Base-by-base conservation (phyloP, 2,888 invertebrate genomes). In the Elmis aenea region DNA sequence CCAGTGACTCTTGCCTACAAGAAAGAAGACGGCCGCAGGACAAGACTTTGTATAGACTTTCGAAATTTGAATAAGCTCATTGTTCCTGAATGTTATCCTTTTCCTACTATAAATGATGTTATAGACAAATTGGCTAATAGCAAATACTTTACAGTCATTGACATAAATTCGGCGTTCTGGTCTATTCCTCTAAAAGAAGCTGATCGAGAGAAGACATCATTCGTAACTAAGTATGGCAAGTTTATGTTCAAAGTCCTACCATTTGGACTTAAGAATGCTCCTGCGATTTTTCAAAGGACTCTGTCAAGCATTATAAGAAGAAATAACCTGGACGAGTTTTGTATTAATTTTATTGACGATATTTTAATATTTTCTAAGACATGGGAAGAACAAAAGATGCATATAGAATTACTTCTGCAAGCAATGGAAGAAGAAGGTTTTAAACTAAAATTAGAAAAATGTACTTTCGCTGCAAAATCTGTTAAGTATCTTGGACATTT, bases 401-500 rank as follows among this genome's bases (percentile, higher is more conserved):
- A 28, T 18, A 8, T 28, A n/a, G 4, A n/a, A 6, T 10, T 10
- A 6, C 3, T 14, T 2, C 8, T 28, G n/a, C 5, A 28, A 9
- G n/a, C 18, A 13, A 28, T 28, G 2, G 5, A 9, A 2, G 12
- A 24, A 42, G 47, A 36, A n/a, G n/a, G n/a, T n/a, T n/a, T n/a
- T n/a, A n/a, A n/a, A n/a, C n/a, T n/a, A n/a, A n/a, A n/a, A n/a
- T 28, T 38, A 14, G 22, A 27, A 10, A 42, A 42, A 22, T 40
- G 28, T 15, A 25, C 13, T 6, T 42, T 42, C 29, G 38, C 38
- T 21, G 4, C 30, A 16, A 20, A 30, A 9, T 34, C 38, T 13
- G 42, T 35, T 2, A 34, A 31, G 15, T 42, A 42, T 14, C 32
- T 42, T 2, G 39, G 39, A 2, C 39, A 39, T 35, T 3, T 16